phyloP scores from a whole-genome alignment of 2,888 invertebrate genomes.

The Aporophyla nigra region DNA sequence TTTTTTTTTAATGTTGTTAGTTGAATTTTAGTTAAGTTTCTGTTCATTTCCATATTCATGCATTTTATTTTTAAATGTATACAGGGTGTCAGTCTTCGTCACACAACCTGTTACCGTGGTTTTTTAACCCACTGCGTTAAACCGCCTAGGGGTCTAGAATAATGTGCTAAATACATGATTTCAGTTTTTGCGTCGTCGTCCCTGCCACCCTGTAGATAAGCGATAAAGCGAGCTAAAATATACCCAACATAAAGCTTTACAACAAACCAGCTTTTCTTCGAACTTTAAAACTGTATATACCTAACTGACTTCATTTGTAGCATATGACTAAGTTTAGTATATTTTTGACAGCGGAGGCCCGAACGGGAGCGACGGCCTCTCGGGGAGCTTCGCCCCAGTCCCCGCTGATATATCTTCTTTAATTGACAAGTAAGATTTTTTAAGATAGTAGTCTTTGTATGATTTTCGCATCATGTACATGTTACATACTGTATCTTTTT shows the following conservation, averaged over 20 bases:
- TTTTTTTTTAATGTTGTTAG: slow-evolving; percentile 1
- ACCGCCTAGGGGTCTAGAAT: too few species aligned
- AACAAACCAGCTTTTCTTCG: slow-evolving; percentile 54
- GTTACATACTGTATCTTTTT: too few species aligned
- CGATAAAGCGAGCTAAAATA: slow-evolving; percentile 19
- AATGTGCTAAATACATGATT: too few species aligned
- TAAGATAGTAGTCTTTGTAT: background rate
- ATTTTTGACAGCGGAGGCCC: slow-evolving; percentile 81
- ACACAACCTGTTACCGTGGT: too few species aligned
- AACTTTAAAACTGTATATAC: background rate
- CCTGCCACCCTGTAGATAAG: background rate
- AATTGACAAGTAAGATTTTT: slow-evolving; percentile 86
- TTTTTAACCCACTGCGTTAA: too few species aligned
- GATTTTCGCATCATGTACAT: background rate
- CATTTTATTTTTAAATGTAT: slow-evolving; percentile 33
- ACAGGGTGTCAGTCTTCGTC: too few species aligned
- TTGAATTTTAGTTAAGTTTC: background rate
- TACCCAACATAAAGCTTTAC: slow-evolving; percentile 55
- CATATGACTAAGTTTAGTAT: slow-evolving; percentile 27
- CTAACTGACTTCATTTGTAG: background rate
- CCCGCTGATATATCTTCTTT: slow-evolving; percentile 89
- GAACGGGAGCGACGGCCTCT: slow-evolving; percentile 85
- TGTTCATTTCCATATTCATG: slow-evolving; percentile 31
- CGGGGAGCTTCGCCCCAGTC: slow-evolving; percentile 84
- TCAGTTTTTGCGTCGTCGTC: too few species aligned